A percentile compares a stretch with the other conserved stretches of the same genome.
These are phyloP conservation scores for Drosophila putrida DNA, from an alignment of 2,888 invertebrate species.

Conservation along the genomic window DNA sequence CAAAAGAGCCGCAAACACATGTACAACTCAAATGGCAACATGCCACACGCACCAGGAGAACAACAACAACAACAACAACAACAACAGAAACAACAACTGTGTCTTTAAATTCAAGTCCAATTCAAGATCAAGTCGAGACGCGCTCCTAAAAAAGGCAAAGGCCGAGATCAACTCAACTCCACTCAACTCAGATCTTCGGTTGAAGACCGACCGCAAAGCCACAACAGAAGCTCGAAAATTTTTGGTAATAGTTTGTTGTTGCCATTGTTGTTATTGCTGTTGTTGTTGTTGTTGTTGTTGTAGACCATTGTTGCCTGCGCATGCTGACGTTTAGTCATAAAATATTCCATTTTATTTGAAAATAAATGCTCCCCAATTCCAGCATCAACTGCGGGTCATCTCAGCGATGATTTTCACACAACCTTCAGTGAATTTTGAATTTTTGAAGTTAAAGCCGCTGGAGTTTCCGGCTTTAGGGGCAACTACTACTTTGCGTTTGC, in stretches of 20 bases:
- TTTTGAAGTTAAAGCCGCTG: conserved; percentile 31
- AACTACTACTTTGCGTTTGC: conserved; percentile 36
- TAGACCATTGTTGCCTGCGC: conserved; percentile 52
- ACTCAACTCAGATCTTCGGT: conserved; percentile 22
- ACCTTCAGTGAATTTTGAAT: conserved; percentile 47
- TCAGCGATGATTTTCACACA: conserved; percentile 64
- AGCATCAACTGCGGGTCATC: conserved; percentile 41
- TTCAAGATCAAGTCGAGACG: conserved; percentile 46
- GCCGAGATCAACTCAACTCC: conserved; percentile 24
- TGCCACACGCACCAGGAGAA: conserved; percentile 73
- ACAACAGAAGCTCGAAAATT: conserved; percentile 77
- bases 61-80: conserved; percentile 21
- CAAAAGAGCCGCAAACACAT: conserved; percentile 75
- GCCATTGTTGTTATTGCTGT: conserved; percentile 22
- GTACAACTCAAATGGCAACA: conserved; percentile 79
- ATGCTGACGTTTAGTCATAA: conserved; percentile 77
- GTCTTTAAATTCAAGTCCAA: conserved; percentile 53
- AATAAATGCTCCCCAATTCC: conserved; percentile 56
- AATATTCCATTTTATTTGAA: conserved; percentile 79
- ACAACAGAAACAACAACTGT: conserved; percentile 28
- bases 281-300: conserved; percentile 37
- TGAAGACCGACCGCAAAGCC: conserved; percentile 69
- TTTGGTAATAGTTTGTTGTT: conserved; percentile 76
- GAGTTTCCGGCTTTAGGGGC: conserved; percentile 55
- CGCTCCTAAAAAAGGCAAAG: conserved; percentile 57